A percentile compares a stretch with the other conserved stretches of the same genome.
Conservation (phyloP, 2,113 vertebrate species). For the Plotosus lineatus region DNA sequence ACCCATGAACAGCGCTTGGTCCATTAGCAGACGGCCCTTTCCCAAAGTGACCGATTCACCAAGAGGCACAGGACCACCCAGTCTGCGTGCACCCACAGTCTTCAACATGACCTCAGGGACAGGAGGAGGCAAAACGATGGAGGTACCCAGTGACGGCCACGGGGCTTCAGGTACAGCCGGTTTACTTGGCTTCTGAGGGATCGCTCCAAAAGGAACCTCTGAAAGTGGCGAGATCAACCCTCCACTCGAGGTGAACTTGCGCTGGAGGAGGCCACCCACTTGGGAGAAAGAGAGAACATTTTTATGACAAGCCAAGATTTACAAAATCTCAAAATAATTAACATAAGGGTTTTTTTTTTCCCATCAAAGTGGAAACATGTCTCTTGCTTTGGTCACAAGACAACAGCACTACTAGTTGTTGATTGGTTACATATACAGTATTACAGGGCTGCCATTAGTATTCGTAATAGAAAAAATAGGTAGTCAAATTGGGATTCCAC, state of each 20-base stretch:
- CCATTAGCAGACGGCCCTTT: slow-evolving; percentile 85
- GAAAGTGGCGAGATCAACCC: slow-evolving; percentile 63
- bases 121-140: slow-evolving; percentile 67
- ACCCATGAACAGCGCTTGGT: slow-evolving; percentile 84
- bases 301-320: background rate
- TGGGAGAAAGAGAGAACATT: background rate
- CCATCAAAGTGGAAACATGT: background rate
- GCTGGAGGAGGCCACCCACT: slow-evolving; percentile 83
- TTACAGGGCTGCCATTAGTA: no score
- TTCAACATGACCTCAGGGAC: slow-evolving; percentile 72
- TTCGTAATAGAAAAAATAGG: no score
- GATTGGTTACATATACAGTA: background rate
- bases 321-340: background rate
- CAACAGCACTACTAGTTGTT: background rate
- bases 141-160: slow-evolving; percentile 65
- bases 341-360: background rate
- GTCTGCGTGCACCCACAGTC: slow-evolving; percentile 80
- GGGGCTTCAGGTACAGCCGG: slow-evolving; percentile 1
- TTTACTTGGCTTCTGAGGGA: slow-evolving; percentile 24
- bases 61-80: slow-evolving; percentile 78
- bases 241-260: slow-evolving; percentile 68
- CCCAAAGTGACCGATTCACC: slow-evolving; percentile 77
- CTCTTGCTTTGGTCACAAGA: background rate
- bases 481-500: no score
- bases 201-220: slow-evolving; percentile 54